A percentile compares a stretch with the other conserved stretches of the same genome.
Evolutionary conservation across 37 sponge, comb jelly and placozoan genomes (phyloP).

Genomic region (Diacarnus erythraeanus): DNA sequence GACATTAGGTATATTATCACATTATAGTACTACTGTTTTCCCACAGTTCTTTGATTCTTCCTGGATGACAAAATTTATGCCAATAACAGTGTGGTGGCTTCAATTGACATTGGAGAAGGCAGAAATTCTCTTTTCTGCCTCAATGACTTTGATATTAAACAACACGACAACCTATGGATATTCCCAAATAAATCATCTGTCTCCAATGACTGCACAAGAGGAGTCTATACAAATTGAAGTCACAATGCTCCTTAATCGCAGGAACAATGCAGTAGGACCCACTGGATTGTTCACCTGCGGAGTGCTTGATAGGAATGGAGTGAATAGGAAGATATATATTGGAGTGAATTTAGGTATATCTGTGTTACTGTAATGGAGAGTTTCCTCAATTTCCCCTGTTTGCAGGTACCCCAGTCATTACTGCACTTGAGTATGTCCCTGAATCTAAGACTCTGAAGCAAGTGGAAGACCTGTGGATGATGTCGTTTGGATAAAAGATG

Average conservation of each 20-base stretch:
- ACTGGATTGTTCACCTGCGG: background rate
- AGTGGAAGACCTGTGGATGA: slow-evolving; percentile 20
- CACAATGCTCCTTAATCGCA: background rate
- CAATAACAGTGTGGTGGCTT: background rate
- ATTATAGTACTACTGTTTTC: too few species aligned
- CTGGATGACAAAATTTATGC: background rate
- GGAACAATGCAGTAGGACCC: background rate
- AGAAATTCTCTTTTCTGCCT: slow-evolving; percentile 3
- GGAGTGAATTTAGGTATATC: background rate
- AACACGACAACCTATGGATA: background rate
- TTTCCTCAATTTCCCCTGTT: too few species aligned
- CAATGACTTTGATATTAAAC: background rate
- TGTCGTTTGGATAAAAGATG: slow-evolving; percentile 28
- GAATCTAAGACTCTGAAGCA: background rate
- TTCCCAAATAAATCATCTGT: background rate
- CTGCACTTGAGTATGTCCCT: background rate
- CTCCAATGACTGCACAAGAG: background rate
- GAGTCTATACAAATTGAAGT: background rate
- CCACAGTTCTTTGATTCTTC: background rate
- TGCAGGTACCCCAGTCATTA: too few species aligned
- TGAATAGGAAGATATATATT: background rate
- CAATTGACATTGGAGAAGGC: background rate
- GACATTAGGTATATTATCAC: too few species aligned
- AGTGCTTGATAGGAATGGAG: background rate
- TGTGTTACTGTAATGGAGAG: too few species aligned